Evolutionary conservation across 2,888 invertebrate species (phyloP).

Genomic region (Taenaris catops): DNA sequence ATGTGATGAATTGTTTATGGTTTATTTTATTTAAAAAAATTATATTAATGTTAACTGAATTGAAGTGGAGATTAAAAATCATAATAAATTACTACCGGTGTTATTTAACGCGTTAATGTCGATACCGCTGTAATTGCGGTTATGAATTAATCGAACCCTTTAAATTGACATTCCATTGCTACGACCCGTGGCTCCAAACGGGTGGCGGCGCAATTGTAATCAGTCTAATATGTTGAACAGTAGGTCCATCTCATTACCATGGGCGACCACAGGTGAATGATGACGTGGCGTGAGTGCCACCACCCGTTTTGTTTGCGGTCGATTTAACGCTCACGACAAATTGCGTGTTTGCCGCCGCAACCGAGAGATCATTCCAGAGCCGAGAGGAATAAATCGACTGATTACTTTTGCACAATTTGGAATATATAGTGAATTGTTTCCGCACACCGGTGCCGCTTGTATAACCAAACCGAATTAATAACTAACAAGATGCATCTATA

Average conservation of each 20-base stretch:
- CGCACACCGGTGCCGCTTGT: constrained; percentile 28
- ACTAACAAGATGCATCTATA: too few relatives aligned
- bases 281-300: constrained; percentile 55
- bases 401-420: constrained; percentile 54
- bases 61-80: too few relatives aligned
- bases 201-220: constrained; percentile 60
- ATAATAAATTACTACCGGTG: constrained; percentile 10
- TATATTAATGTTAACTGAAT: too few relatives aligned
- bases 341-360: constrained; percentile 72
- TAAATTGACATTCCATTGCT: constrained; percentile 28
- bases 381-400: constrained; percentile 53
- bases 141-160: constrained; percentile 33
- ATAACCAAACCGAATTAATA: too few relatives aligned
- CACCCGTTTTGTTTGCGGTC: constrained; percentile 76
- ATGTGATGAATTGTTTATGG: too few relatives aligned
- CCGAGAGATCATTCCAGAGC: constrained; percentile 63
- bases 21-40: too few relatives aligned
- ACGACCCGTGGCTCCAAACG: constrained; percentile 43
- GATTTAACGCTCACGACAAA: constrained; percentile 76
- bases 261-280: constrained; percentile 77
- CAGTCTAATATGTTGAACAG: constrained; percentile 76
- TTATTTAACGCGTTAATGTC: constrained; percentile 23
- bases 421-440: constrained; percentile 42
- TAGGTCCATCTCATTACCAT: constrained; percentile 78
- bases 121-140: constrained; percentile 24